phyloP scores from a whole-genome alignment of 2,888 invertebrate species.

The Formica aserva region DNA sequence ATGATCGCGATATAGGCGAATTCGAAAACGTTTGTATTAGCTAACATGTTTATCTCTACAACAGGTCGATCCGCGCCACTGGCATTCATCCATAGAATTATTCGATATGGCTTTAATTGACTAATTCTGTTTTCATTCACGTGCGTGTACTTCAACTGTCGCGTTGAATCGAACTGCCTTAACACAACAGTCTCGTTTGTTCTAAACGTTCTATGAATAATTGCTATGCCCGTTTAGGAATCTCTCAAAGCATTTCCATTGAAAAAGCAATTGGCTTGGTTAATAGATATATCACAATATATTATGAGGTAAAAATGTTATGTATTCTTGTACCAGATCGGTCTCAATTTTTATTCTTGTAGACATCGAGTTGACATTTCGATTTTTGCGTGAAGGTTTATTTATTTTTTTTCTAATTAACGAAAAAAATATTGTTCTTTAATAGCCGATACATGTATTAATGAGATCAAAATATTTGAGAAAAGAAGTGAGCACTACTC shows the following conservation, averaged over 20 bases:
- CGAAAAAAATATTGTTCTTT: neutral
- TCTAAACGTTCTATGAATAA: slow-evolving; percentile 47
- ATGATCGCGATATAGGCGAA: neutral
- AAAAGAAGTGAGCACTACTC: neutral
- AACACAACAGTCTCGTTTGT: slow-evolving; percentile 65
- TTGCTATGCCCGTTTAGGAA: slow-evolving; percentile 27
- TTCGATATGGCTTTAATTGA: slow-evolving; percentile 74
- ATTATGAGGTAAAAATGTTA: neutral
- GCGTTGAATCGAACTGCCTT: slow-evolving; percentile 36
- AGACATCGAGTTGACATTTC: neutral
- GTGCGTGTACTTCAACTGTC: slow-evolving; percentile 36
- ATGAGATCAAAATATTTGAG: slow-evolving; percentile 17
- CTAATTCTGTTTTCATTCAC: slow-evolving; percentile 76
- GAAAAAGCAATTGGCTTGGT: neutral
- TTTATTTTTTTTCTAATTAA: neutral
- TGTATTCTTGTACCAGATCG: neutral
- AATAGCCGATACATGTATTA: neutral
- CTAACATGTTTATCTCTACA: slow-evolving; percentile 1
- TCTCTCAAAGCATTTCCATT: slow-evolving; percentile 8
- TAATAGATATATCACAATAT: neutral
- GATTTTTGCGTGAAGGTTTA: neutral
- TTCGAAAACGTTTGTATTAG: neutral
- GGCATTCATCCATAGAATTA: slow-evolving; percentile 59
- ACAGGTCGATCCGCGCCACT: neutral
- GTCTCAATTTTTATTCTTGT: neutral